Base-by-base conservation (phyloP, 2,113 vertebrate species). In the Crocuta crocuta region DNA sequence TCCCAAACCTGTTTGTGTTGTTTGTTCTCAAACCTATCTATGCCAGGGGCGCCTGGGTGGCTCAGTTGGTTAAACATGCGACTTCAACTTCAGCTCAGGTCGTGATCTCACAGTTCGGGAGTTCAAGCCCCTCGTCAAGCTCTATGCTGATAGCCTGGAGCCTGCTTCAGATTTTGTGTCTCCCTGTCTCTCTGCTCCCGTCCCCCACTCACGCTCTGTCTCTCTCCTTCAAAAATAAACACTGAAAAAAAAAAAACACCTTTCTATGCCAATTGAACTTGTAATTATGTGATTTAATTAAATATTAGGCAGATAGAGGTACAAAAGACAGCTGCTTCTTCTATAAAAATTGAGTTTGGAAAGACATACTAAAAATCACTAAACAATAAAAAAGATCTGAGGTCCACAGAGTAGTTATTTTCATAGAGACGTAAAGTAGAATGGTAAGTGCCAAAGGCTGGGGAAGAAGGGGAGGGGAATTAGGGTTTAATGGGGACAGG, bases 241-340 rank as follows among this genome's bases (percentile, higher is more conserved):
- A 3, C 39, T 39, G 39, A 39, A 39, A 61, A 61, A 74, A 74
- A 74, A 73, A 55, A 55, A 55, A 55, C 53, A 55, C 53, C 53
- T 55, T 5, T 45, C 81, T 71, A 6, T 83, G 88, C 63, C 91
- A 15, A 10, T 81, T 50, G 48, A 91, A 93, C 55, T 92, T 79
- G 10, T 95, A 71, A 89, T 85, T 83, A 68, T n/a, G 70, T 92
- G 43, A 87, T 61, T 89, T 91, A 55, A 96, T 94, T 74, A 92
- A 94, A 78, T 79, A 89, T 43, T 61, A 96, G 65, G 39, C n/a
- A 61, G 86, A 92, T 17, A 92, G 80, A 79, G 87, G 71, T 61
- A 85, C 48, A 85, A 76, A 58, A 95, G 91, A 65, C 16, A 95
- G 53, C 53, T 84, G 39, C 63, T 92, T 65, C 91, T 91, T 95